These are phyloP conservation scores for Trichogramma dendrolimi DNA, from an alignment of 2,888 invertebrate species.

Conservation along the genomic window DNA sequence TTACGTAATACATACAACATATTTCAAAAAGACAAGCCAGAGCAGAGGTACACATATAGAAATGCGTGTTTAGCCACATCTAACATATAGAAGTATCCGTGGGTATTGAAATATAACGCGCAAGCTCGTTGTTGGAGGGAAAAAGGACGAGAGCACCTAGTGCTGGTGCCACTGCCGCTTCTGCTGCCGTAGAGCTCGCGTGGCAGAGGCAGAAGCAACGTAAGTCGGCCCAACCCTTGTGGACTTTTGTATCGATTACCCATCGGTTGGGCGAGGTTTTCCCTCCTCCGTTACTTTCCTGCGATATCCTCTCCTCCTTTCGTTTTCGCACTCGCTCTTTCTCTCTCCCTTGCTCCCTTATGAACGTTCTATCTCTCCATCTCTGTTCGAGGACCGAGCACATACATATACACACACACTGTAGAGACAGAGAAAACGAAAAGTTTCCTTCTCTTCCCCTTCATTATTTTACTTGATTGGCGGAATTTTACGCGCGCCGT, in stretches of 20 bases:
- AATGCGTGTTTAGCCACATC: too few relatives aligned
- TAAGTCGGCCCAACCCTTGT: conserved; percentile 51
- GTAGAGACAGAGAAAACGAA: too few relatives aligned
- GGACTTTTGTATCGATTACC: conserved; percentile 51
- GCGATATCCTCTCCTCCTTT: neutral
- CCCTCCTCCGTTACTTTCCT: conserved; percentile 21
- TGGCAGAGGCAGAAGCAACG: conserved; percentile 33
- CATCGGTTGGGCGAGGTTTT: conserved; percentile 47
- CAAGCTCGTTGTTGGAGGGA: conserved; percentile 2
- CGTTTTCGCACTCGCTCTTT: neutral
- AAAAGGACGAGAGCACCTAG: conserved; percentile 1
- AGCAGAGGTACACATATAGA: too few relatives aligned
- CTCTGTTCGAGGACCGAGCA: conserved; percentile 16
- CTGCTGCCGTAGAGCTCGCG: conserved; percentile 23
- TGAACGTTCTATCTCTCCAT: neutral
- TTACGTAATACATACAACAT: too few relatives aligned
- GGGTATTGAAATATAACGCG: neutral
- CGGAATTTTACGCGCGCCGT: conserved; percentile 18
- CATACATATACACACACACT: conserved; percentile 14
- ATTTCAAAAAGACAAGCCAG: too few relatives aligned
- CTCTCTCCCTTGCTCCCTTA: conserved; percentile 15
- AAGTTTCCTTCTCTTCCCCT: conserved; percentile 11
- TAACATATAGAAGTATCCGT: too few relatives aligned
- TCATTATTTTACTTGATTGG: conserved; percentile 29
- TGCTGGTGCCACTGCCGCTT: neutral